These are phyloP conservation scores for Nysson spinosus DNA, from an alignment of 2,888 invertebrate species.

Conservation along the genomic window DNA sequence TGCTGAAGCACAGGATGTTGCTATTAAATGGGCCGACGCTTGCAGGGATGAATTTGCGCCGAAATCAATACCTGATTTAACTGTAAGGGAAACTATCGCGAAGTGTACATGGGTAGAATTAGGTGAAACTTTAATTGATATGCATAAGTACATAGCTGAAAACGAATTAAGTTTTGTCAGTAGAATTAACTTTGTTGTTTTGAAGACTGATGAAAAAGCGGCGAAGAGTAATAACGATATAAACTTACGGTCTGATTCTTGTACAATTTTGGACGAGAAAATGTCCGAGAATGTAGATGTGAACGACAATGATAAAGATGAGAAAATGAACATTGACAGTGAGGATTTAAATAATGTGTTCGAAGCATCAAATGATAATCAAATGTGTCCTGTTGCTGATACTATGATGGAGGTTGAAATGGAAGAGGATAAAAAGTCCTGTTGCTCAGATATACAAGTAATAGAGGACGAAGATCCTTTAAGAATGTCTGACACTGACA, in stretches of 20 bases:
- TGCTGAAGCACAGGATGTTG: constrained; percentile 81
- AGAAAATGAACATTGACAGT: constrained; percentile 46
- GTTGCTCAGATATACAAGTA: constrained; percentile 66
- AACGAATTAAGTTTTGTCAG: constrained; percentile 81
- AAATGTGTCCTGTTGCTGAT: constrained; percentile 41
- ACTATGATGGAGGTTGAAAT: constrained; percentile 63
- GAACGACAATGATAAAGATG: constrained; percentile 41
- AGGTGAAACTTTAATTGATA: constrained; percentile 82
- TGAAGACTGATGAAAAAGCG: constrained; percentile 69
- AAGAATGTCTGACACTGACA: constrained; percentile 60
- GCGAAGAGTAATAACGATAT: constrained; percentile 59
- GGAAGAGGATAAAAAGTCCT: constrained; percentile 69
- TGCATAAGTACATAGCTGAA: constrained; percentile 83
- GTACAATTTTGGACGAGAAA: constrained; percentile 43
- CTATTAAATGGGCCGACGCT: constrained; percentile 79
- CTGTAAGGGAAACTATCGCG: constrained; percentile 81
- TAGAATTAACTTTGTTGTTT: constrained; percentile 74
- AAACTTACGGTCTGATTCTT: constrained; percentile 39
- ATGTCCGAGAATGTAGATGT: constrained; percentile 2
- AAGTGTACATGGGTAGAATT: constrained; percentile 83
- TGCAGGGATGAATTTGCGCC: constrained; percentile 79
- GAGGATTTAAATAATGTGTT: constrained; percentile 41
- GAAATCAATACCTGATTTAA: constrained; percentile 79
- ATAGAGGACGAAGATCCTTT: constrained; percentile 68
- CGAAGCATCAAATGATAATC: constrained; percentile 49